Base-by-base conservation (phyloP, 2,888 invertebrate species). In the Aquatica leii region DNA sequence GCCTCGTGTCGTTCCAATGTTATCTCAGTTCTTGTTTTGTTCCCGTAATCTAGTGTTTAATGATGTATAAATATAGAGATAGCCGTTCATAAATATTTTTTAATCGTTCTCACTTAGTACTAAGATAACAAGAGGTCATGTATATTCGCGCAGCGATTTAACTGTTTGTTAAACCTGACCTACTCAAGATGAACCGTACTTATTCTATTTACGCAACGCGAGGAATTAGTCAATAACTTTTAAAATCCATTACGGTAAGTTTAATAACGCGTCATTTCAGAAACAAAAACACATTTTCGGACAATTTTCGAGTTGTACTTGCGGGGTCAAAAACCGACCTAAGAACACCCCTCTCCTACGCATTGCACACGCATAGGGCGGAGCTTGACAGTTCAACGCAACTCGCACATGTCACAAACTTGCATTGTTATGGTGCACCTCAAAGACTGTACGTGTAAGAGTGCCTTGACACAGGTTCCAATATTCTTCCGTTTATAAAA, bases 281-380 rank as follows among this genome's bases (percentile, higher is more conserved):
- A 24, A 24, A 24, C 6, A 24, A 24, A 24, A 24, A 24, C 24
- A 6, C 4, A 24, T 24, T 24, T 24, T 24, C 24, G 21, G 62
- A 15, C 49, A 48, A 21, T 58, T 59, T 56, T 20, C 20, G 40
- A 48, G 50, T n/a, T 31, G 53, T 18, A 56, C 61, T 52, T 49
- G 62, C 63, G 78, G 76, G 80, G 79, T 80, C 80, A 80, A 80
- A 77, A 76, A 78, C 79, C 80, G 76, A 74, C 76, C 77, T 72
- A 72, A 73, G 69, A 70, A 56, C 67, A 66, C 63, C 66, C 71
- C 70, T 70, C 71, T 68, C 76, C 76, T 72, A 74, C 73, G 74
- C 74, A 71, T 67, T 76, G 76, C 78, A 77, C 78, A 78, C 79
- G 78, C 78, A 78, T 62, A 70, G 77, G 80, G 80, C 77, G 80